These are phyloP conservation scores for Heliangelus exortis DNA, from an alignment of 2,797 vertebrate genomes.

Conservation along the genomic window DNA sequence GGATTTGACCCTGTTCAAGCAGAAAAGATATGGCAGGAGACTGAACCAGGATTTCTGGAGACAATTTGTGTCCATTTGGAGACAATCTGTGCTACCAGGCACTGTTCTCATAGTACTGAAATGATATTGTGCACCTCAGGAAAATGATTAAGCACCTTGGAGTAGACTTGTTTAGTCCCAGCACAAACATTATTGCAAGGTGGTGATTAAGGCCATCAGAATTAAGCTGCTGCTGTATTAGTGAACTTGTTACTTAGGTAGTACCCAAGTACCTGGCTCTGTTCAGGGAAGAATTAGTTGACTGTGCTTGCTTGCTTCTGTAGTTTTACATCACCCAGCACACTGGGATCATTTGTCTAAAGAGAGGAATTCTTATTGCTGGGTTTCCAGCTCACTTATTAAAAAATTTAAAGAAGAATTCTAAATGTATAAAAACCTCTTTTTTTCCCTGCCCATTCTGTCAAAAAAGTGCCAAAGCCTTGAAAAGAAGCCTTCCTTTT, in stretches of 20 bases:
- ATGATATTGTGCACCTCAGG: neutral
- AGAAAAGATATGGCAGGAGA: neutral
- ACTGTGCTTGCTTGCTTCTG: neutral
- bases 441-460: neutral
- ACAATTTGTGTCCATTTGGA: neutral
- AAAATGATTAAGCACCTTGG: neutral
- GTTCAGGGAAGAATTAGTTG: neutral
- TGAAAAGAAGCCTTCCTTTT: neutral
- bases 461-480: neutral
- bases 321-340: neutral
- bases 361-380: neutral
- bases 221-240: neutral
- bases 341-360: neutral
- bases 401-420: neutral
- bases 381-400: neutral
- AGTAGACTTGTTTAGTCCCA: neutral
- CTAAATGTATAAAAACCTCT: neutral
- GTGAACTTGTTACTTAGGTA: neutral
- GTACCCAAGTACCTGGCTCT: neutral
- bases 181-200: neutral
- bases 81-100: neutral
- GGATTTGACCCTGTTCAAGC: neutral
- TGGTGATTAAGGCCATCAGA: slow-evolving; percentile 8
- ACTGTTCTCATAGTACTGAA: neutral
- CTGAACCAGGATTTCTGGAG: neutral